Base-by-base conservation (phyloP, 2,797 vertebrate genomes). In the Knipowitschia caucasica region DNA sequence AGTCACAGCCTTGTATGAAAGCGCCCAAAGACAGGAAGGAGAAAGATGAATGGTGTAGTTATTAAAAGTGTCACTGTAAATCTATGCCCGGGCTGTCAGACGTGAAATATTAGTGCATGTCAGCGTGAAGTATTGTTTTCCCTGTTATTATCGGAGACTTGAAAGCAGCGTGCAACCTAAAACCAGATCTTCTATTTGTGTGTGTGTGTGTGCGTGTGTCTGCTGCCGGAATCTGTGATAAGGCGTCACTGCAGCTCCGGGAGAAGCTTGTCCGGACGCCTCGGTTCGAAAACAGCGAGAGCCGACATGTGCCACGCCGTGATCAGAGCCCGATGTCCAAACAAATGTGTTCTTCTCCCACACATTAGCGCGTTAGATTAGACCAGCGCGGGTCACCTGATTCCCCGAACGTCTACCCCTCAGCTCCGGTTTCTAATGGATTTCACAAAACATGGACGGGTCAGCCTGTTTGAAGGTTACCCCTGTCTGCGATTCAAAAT, bases 381-480 rank as follows among this genome's bases (percentile, higher is more conserved):
- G 81, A 81, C 56, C 62, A 68, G 72, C 62, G 56, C 5, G 26
- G 75, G 83, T 44, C 81, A 87, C 78, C 76, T 70, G 78, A 83
- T 78, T 79, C 79, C 62, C 43, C 70, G 20, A 7, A 59, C 10
- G 62, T 71, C 79, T 84, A 5, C 29, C 8, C 40, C 77, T 73
- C 85, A 75, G 84, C 79, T 82, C 75, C 69, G 0, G 43, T 64
- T 78, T 77, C 81, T 82, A 80, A 80, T 75, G 79, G 72, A 74
- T 73, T 69, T 72, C 59, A 56, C 52, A 68, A 81, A 83, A 76
- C 69, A 78, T 71, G 71, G 71, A 67, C 78, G 85, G 88, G 88
- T 89, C 88, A 90, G 55, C 65, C 12, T 45, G 74, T 86, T 82
- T 88, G 88, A 91, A 90, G 88, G 88, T 89, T 88, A 91, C 47